Evolutionary conservation across 2,113 vertebrate species (phyloP).

Genomic region (Solea senegalensis): DNA sequence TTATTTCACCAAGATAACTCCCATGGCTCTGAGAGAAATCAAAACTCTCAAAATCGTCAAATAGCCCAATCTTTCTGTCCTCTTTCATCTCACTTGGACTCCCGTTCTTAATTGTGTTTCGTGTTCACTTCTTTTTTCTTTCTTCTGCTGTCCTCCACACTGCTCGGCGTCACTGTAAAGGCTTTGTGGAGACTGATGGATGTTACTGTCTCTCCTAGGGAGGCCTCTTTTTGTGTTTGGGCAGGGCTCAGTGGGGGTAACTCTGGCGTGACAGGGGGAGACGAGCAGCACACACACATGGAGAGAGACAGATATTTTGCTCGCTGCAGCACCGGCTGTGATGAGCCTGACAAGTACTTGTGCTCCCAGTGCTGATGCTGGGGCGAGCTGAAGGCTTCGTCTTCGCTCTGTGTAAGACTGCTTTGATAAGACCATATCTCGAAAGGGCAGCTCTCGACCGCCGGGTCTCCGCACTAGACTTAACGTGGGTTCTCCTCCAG

Average conservation of each 20-base stretch:
- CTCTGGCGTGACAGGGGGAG: conserved; percentile 11
- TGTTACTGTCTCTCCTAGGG: conserved; percentile 55
- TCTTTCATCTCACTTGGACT: conserved; percentile 56
- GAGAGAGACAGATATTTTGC: conserved; percentile 47
- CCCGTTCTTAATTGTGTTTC: conserved; percentile 44
- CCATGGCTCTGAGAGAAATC: conserved; percentile 50
- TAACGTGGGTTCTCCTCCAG: conserved; percentile 38
- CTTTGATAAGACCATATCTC: conserved; percentile 60
- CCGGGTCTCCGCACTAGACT: conserved; percentile 19
- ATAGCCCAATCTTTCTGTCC: conserved; percentile 35
- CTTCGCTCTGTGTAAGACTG: conserved; percentile 31
- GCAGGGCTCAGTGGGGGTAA: conserved; percentile 20
- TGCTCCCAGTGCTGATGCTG: conserved; percentile 18
- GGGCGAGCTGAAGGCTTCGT: conserved; percentile 52
- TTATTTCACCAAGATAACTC: conserved; percentile 65
- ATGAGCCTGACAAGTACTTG: conserved; percentile 40
- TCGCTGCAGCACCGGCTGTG: conserved; percentile 33
- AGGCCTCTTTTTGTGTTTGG: conserved; percentile 37
- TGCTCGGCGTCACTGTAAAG: conserved; percentile 45
- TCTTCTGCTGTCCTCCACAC: conserved; percentile 26
- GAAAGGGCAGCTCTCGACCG: conserved; percentile 62
- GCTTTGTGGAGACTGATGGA: conserved; percentile 50
- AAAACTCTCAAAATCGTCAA: conserved; percentile 64
- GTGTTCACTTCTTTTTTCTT: conserved; percentile 11
- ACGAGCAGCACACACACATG: not conserved